These are phyloP conservation scores for Carapus acus DNA, from an alignment of 2,797 vertebrate species.

Conservation along the genomic window DNA sequence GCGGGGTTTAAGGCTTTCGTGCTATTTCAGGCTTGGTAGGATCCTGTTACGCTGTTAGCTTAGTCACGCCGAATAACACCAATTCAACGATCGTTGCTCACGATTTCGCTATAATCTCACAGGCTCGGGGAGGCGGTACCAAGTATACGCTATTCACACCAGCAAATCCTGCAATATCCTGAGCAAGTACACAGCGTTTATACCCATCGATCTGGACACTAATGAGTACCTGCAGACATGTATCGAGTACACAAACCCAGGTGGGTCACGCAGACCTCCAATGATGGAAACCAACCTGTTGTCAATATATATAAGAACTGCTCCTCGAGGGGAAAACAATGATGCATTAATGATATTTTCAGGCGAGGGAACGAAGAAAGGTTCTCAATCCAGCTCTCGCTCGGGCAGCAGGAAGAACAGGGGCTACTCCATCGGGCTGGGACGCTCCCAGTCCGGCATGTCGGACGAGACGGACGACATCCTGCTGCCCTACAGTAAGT, in stretches of 20 bases:
- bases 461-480: slow-evolving; percentile 70
- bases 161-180: slow-evolving; percentile 92
- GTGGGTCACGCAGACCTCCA: slow-evolving; percentile 55
- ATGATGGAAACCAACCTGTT: not conserved
- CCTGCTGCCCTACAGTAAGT: slow-evolving; percentile 68
- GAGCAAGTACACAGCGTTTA: slow-evolving; percentile 88
- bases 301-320: too few relatives aligned
- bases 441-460: slow-evolving; percentile 71
- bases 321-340: too few relatives aligned
- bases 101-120: slow-evolving; percentile 13
- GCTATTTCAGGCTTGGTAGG: too few relatives aligned
- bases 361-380: slow-evolving; percentile 70
- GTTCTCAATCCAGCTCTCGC: slow-evolving; percentile 70
- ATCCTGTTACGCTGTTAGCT: too few relatives aligned
- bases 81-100: not conserved
- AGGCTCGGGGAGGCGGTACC: slow-evolving; percentile 85
- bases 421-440: slow-evolving; percentile 68
- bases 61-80: too few relatives aligned
- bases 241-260: slow-evolving; percentile 75
- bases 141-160: slow-evolving; percentile 83
- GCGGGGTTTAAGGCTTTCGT: not conserved
- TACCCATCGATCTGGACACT: slow-evolving; percentile 86
- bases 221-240: slow-evolving; percentile 79
- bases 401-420: slow-evolving; percentile 73
- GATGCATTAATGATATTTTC: too few relatives aligned